Percentiles rank a stretch among this genome's conserved stretches.
Evolutionary conservation across 2,113 vertebrate genomes (phyloP).

Genomic region (Dendropsophus ebraccatus): DNA sequence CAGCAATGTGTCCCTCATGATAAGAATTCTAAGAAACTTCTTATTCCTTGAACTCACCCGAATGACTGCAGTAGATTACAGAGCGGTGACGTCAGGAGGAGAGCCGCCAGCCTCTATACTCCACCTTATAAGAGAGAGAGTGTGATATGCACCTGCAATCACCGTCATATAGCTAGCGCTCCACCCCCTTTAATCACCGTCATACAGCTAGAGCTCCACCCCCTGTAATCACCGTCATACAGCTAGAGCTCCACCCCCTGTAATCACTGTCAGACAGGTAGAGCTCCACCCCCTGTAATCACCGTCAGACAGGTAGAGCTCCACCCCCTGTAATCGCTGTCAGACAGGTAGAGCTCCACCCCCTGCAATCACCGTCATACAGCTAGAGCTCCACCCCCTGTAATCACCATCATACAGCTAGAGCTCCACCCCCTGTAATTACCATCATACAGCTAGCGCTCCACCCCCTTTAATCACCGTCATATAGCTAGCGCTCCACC

Average conservation of each 20-base stretch:
- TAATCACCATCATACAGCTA: not conserved
- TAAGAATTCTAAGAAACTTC: conserved; percentile 10
- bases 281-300: not conserved
- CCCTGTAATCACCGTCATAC: not conserved
- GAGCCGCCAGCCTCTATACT: not conserved
- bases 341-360: not conserved
- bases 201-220: not conserved
- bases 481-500: not conserved
- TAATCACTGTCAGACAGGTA: not conserved
- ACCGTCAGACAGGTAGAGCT: not conserved
- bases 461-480: not conserved
- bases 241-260: not conserved
- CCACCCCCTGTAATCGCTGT: not conserved
- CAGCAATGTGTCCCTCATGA: not conserved
- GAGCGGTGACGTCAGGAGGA: not conserved
- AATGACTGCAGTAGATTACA: conserved; percentile 7
- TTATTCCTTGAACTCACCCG: not conserved
- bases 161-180: no score
- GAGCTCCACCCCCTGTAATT: not conserved
- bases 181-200: not conserved
- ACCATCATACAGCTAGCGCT: no score
- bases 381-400: not conserved
- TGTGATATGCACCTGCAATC: not conserved
- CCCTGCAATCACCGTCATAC: not conserved
- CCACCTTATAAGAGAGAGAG: not conserved